A percentile compares a stretch with the other conserved stretches of the same genome.
Evolutionary conservation across 2,113 vertebrate genomes (phyloP).

Genomic region (Myanophis thanlyinensis): DNA sequence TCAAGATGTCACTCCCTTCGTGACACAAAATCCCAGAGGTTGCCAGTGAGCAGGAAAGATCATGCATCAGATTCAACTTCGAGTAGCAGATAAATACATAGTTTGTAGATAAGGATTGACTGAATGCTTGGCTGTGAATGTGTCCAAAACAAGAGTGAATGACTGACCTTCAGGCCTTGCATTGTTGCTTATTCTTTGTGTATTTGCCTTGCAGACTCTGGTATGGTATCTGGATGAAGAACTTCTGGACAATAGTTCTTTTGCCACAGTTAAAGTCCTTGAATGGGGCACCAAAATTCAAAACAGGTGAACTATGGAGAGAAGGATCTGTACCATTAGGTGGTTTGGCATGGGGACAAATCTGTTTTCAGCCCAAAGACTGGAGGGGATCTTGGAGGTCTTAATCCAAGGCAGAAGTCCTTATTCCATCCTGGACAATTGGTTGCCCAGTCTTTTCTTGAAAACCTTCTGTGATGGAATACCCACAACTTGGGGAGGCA

Average conservation of each 20-base stretch:
- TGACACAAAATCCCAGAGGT: background rate
- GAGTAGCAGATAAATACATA: background rate
- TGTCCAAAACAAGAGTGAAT: background rate
- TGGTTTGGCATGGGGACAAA: background rate
- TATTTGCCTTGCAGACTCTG: slow-evolving; percentile 44
- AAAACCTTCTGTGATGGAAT: too few species aligned
- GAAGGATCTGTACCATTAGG: background rate
- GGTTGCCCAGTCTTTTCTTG: too few species aligned
- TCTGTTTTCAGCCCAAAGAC: background rate
- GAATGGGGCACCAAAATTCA: slow-evolving; percentile 23
- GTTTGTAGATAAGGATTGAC: background rate
- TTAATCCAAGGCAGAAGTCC: too few species aligned
- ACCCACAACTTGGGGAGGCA: too few species aligned
- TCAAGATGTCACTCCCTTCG: background rate
- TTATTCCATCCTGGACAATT: too few species aligned
- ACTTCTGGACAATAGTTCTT: slow-evolving; percentile 41
- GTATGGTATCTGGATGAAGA: slow-evolving; percentile 53
- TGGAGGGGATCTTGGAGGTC: too few species aligned
- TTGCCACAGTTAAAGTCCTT: slow-evolving; percentile 43
- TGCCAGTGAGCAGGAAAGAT: background rate
- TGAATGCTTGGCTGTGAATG: background rate
- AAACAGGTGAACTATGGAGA: slow-evolving; percentile 38
- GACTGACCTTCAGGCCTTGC: background rate
- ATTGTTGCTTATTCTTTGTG: background rate
- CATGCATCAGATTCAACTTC: background rate